Conservation (phyloP, 2,797 vertebrate genomes). For the Enteromius treurensis region DNA sequence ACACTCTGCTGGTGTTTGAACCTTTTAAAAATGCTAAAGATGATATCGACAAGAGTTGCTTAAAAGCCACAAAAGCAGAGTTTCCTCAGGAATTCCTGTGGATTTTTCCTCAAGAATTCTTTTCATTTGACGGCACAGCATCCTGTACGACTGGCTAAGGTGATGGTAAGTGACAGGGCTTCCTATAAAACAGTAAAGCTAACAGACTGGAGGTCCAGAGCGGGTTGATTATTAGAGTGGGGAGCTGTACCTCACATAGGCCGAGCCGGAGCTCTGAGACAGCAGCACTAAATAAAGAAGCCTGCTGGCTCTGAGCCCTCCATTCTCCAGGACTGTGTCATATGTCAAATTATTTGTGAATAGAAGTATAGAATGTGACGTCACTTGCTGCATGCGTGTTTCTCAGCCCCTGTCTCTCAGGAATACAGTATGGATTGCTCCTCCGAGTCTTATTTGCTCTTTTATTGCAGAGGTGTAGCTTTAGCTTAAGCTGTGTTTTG, state of each 20-base stretch:
- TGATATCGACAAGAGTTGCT: background rate
- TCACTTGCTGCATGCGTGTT: conserved; percentile 11
- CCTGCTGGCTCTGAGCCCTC: background rate
- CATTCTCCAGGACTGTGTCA: conserved; percentile 22
- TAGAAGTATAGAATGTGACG: conserved; percentile 18
- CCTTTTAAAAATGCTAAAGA: conserved; percentile 19
- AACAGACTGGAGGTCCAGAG: conserved; percentile 11
- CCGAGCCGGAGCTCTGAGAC: background rate
- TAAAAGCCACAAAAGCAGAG: conserved; percentile 2
- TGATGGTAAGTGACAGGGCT: conserved; percentile 12
- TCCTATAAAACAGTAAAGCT: conserved; percentile 2
- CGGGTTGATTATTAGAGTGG: conserved; percentile 25
- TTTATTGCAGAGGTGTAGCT: background rate
- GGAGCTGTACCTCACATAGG: conserved; percentile 1
- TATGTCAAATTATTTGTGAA: conserved; percentile 32
- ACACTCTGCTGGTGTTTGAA: conserved; percentile 15
- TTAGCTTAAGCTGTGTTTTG: background rate
- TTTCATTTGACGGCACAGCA: background rate
- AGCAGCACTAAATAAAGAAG: conserved; percentile 44
- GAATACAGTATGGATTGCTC: background rate
- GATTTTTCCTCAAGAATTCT: conserved; percentile 4
- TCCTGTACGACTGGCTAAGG: background rate
- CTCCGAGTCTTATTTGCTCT: conserved; percentile 4
- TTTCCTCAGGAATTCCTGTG: background rate
- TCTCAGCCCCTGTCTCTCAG: conserved; percentile 8